A percentile compares a stretch with the other conserved stretches of the same genome.
Evolutionary conservation across 1,140 invertebrate genomes (phyloP).

Genomic region (Teleogryllus occipitalis): DNA sequence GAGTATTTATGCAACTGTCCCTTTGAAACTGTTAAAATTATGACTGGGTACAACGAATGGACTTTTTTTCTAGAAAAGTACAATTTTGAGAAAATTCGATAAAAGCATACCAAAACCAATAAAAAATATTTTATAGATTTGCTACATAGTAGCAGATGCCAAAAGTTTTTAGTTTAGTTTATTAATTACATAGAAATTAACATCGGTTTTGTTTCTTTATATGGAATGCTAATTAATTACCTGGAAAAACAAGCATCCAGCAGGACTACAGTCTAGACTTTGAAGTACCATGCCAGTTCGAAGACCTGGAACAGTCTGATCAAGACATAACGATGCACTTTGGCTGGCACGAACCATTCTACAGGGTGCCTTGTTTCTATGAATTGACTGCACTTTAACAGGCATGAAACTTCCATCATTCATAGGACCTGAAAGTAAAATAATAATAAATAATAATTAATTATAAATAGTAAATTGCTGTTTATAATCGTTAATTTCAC

Average conservation of each 20-base stretch:
- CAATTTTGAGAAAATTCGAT: no score
- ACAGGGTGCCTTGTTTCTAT: constrained; percentile 84
- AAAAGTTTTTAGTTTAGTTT: no score
- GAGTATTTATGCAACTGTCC: no score
- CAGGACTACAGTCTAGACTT: constrained; percentile 43
- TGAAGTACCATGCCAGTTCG: constrained; percentile 79
- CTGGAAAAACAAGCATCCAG: constrained; percentile 69
- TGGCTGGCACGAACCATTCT: constrained; percentile 80
- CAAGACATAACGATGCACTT: constrained; percentile 79
- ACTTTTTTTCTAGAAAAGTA: no score
- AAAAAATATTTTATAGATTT: no score
- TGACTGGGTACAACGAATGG: no score
- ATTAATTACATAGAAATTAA: no score
- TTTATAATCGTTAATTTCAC: not conserved
- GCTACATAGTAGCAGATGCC: no score
- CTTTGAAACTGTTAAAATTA: no score
- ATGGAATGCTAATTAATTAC: constrained; percentile 35
- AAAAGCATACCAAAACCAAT: no score
- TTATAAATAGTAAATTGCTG: not conserved
- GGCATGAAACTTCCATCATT: constrained; percentile 72
- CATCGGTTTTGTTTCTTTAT: no score
- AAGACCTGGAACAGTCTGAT: constrained; percentile 50
- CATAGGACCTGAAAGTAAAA: constrained; percentile 55
- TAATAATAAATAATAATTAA: no score
- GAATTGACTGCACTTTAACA: constrained; percentile 73